Conservation (phyloP, 2,888 invertebrate species). For the Salpingus planirostris region DNA sequence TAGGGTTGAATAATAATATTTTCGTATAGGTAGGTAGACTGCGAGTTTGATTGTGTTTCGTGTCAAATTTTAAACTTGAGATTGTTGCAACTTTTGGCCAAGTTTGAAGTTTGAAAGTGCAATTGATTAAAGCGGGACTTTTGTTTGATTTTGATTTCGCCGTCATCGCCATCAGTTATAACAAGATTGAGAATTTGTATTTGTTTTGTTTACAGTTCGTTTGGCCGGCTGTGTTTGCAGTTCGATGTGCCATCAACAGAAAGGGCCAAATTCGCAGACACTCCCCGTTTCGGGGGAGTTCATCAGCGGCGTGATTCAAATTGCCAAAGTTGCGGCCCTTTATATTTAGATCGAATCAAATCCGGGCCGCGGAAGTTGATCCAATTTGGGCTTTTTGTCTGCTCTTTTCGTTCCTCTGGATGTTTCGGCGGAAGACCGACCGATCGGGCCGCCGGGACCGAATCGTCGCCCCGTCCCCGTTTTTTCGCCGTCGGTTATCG, state of each 20-base stretch:
- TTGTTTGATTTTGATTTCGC: slow-evolving; percentile 1
- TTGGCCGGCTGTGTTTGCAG: slow-evolving; percentile 17
- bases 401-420: no score
- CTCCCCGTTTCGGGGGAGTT: slow-evolving; percentile 18
- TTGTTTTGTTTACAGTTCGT: slow-evolving; percentile 28
- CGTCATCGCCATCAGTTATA: slow-evolving; percentile 16
- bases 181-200: slow-evolving; percentile 22
- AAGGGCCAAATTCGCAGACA: slow-evolving; percentile 2
- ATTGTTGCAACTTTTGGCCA: not conserved
- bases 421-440: no score
- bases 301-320: slow-evolving; percentile 41
- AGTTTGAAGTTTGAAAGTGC: not conserved
- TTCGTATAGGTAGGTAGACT: no score
- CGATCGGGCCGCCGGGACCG: no score
- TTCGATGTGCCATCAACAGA: slow-evolving; percentile 14
- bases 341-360: slow-evolving; percentile 41
- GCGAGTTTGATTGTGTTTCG: not conserved
- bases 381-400: slow-evolving; percentile 33
- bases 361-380: slow-evolving; percentile 26
- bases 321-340: slow-evolving; percentile 43
- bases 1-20: no score
- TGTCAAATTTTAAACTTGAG: not conserved
- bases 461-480: no score
- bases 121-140: not conserved
- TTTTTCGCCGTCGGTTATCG: no score